Conservation (phyloP, 2,113 vertebrate genomes). For the Heliornis fulica region DNA sequence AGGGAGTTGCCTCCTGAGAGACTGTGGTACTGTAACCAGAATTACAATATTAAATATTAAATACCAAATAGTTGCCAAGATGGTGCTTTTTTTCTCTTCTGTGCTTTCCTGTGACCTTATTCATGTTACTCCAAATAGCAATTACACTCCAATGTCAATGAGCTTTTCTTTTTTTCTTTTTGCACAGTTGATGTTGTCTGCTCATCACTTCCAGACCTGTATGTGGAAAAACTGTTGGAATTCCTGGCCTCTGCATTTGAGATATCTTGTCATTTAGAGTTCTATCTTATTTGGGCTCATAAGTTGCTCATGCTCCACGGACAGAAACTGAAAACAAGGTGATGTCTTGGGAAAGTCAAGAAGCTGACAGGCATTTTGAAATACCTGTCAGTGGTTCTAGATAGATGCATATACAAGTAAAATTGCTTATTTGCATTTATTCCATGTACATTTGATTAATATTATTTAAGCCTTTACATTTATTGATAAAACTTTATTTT, state of each 20-base stretch:
- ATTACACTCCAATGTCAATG: background rate
- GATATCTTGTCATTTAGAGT: constrained; percentile 87
- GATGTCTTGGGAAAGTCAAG: background rate
- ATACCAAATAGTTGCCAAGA: background rate
- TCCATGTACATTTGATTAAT: background rate
- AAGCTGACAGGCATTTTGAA: background rate
- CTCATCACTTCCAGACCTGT: constrained; percentile 86
- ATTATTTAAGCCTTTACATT: background rate
- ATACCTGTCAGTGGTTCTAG: background rate
- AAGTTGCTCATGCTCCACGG: constrained; percentile 87
- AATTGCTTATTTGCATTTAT: background rate
- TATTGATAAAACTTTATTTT: background rate
- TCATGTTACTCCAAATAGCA: background rate
- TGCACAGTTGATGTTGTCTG: constrained; percentile 83
- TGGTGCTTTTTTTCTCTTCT: background rate
- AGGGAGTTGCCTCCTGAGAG: background rate
- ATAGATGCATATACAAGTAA: background rate
- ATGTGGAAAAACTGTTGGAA: constrained; percentile 88
- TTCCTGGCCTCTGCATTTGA: constrained; percentile 88
- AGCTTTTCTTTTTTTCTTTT: background rate
- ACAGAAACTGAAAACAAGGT: constrained; percentile 92
- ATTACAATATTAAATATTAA: background rate
- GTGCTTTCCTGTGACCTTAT: background rate
- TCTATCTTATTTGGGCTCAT: constrained; percentile 91
- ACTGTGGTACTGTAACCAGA: background rate